Percentiles rank a stretch among this genome's conserved stretches.
Conservation (phyloP, 2,888 invertebrate species). For the Pristionchus mayeri region DNA sequence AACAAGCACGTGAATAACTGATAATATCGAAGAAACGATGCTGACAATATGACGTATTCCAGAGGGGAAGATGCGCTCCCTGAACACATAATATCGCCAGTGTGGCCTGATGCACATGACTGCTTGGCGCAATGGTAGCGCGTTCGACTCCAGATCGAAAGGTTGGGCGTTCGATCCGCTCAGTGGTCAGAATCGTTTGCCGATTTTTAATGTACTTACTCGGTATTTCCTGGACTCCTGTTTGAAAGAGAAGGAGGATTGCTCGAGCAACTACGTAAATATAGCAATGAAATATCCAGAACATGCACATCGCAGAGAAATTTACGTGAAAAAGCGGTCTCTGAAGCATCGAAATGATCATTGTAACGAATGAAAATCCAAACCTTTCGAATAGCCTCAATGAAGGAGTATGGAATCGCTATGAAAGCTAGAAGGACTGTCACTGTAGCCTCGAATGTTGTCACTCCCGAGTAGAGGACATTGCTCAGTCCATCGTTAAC, state of each 20-base stretch:
- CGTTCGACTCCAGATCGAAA: constrained; percentile 52
- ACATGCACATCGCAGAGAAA: neutral
- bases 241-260: neutral
- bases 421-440: neutral
- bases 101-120: neutral
- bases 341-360: neutral
- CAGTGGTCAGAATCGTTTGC: constrained; percentile 50
- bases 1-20: neutral
- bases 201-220: neutral
- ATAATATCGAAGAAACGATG: neutral
- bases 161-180: constrained; percentile 52
- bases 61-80: neutral
- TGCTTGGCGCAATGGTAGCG: constrained; percentile 51
- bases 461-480: neutral
- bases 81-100: neutral
- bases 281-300: neutral
- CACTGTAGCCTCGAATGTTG: neutral
- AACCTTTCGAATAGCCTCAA: neutral
- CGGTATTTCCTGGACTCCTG: neutral
- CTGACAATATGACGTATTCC: neutral
- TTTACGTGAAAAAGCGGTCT: neutral
- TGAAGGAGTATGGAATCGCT: neutral
- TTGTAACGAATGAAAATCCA: neutral
- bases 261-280: neutral
- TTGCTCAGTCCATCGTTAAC: neutral